Evolutionary conservation across 2,888 invertebrate species (phyloP), one percentile per base, ranked within the genome.

Genomic region (Cenopis cana): DNA sequence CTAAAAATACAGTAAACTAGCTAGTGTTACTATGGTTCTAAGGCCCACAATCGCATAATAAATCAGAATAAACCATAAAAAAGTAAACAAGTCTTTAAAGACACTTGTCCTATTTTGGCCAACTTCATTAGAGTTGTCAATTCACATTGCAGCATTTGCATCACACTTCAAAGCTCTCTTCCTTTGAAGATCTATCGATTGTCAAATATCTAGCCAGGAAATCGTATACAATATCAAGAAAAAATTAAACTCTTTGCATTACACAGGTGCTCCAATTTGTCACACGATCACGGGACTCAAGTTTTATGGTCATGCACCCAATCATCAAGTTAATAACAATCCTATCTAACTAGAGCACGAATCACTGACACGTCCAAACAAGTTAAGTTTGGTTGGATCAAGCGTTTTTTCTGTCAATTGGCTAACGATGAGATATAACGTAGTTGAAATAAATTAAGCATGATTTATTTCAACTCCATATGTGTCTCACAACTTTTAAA

Each of bases 311-410:
- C 33, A n/a, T 61, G 18, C 36, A 18, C 36, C 12, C 12, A 33
- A 61, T 33, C 6, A 12, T n/a, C 29, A n/a, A 5, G 18, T 50
- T 50, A n/a, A n/a, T 50, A 50, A 18, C 50, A 50, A 62, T 50
- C 50, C 36, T 41, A 59, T 59, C 59, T 20, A 38, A 36, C 18
- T 62, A 36, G 50, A 62, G 20, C 10, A 52, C 33, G 1, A 10
- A 46, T 36, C 61, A 12, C 18, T 18, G 33, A 12, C 62, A 62
- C 20, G 62, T 52, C 20, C 50, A 20, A 50, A 62, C 62, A 52
- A 36, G 62, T 62, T 61, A 14, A 18, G 33, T 52, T 29, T 29
- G 29, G 6, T n/a, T n/a, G 14, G 11, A 18, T 52, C 17, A 14
- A 29, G 4, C 12, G 33, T 8, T 50, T 33, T 61, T 33, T 20